Evolutionary conservation across 2,797 vertebrate species (phyloP), one percentile per base, ranked within the genome.

Genomic region (Nothura maculosa): DNA sequence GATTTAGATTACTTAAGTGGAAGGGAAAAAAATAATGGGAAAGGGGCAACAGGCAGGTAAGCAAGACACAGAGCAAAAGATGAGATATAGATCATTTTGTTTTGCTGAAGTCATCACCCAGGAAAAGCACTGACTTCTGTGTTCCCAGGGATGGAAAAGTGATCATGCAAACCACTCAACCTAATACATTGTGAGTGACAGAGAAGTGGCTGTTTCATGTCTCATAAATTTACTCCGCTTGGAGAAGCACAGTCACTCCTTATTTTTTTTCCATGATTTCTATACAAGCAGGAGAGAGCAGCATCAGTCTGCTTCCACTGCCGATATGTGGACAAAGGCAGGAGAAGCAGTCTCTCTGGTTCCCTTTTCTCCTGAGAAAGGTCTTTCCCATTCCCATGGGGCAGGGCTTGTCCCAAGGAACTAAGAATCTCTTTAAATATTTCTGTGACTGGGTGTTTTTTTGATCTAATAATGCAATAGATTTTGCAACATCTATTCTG

Each of bases 271-370:
- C 13, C n/a, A 38, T 62, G 19, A 8, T 2, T 58, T 78, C 42
- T 16, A 1, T 73, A 81, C 13, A 50, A 68, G 9, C 25, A 58
- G 17, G 30, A 25, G 36, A 38, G 28, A 54, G 52, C 50, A 52
- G 27, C 17, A 27, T 52, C 27, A 28, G 50, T 27, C 15, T 18
- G 15, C 28, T 54, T 54, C 52, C 52, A 16, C 52, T 54, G 28
- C 12, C 0, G 0, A 69, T 27, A 17, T 24, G 50, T 8, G 66
- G n/a, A 43, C 52, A 25, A 19, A 21, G 21, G 78, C 7, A 15
- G 54, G 30, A 58, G 25, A 12, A 88, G n/a, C 12, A 30, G 11
- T 1, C 50, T 81, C 86, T 84, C 38, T 9, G 54, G 17, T 84
- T 90, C 12, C 17, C 42, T 92, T 55, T 55, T 54, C 28, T 30